Evolutionary conservation across 2,888 invertebrate genomes (phyloP).

Genomic region (Myopa tessellatipennis): DNA sequence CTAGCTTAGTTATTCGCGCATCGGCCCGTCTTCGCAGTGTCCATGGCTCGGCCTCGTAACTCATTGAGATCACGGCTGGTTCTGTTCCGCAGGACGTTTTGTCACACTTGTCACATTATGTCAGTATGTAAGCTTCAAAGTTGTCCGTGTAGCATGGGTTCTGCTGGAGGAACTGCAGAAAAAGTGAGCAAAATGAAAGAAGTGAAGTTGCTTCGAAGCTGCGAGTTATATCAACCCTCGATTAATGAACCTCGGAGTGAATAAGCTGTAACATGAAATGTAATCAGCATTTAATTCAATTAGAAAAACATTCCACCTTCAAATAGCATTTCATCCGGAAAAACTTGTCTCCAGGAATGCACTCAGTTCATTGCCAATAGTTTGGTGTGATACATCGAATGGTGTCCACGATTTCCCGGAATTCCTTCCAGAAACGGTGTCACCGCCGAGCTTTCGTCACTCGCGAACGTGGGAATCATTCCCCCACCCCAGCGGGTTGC

Average conservation of each 20-base stretch:
- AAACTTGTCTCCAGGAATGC: background rate
- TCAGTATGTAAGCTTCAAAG: background rate
- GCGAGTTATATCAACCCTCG: no score
- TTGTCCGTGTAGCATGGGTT: no score
- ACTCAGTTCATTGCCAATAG: no score
- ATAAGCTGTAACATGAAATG: no score
- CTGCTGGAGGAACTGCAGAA: no score
- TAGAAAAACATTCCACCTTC: no score
- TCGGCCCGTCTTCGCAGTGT: constrained; percentile 50
- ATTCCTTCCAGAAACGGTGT: background rate
- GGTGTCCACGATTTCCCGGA: background rate
- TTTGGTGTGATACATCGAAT: no score
- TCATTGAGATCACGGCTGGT: background rate
- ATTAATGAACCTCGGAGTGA: no score
- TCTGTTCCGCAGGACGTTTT: constrained; percentile 10
- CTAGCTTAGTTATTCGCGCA: constrained; percentile 26
- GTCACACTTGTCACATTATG: constrained; percentile 55
- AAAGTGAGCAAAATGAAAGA: no score
- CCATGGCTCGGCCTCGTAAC: background rate
- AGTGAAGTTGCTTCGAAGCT: no score
- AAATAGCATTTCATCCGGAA: no score
- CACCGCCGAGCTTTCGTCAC: background rate
- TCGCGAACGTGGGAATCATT: constrained; percentile 27
- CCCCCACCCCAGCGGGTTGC: background rate
- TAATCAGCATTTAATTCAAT: no score